Evolutionary conservation across 2,797 vertebrate genomes (phyloP), one percentile per base, ranked within the genome.

Genomic region (Decapterus maruadsi): DNA sequence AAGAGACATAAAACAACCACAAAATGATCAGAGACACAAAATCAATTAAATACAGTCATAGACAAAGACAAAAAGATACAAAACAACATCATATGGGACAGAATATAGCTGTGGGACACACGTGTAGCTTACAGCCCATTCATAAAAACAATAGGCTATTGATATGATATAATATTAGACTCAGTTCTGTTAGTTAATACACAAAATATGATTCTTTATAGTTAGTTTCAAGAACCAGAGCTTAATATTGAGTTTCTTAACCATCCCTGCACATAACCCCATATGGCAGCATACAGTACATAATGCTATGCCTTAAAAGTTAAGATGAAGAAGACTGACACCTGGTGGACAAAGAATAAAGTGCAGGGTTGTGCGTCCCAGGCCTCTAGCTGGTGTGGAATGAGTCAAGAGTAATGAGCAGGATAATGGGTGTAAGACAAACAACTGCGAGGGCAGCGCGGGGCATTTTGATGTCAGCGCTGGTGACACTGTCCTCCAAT

Each of bases 341-440:
- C 71, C 85, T 75, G 58, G 82, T 93, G 92, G 82, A 50, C 42
- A 51, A 17, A 68, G 3, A 5, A 9, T 22, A 65, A 59, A 77
- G 1, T 29, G 43, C 89, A 62, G 50, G 6, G 19, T 59, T 22
- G 31, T 1, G 1, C 1, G 1, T 53, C 17, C 36, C 1, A 8
- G 43, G 19, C 68, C 31, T 68, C 20, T 48, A 60, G 66, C 77
- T 87, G 76, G 26, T 77, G 80, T 70, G 55, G 67, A 48, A 42
- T 68, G 82, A 84, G 62, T 89, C 78, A 73, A 50, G 62, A 62
- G 43, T 72, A 68, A 80, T 79, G 77, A 89, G 68, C 8, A 60
- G 59, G 22, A 64, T 84, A 80, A 86, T 78, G 85, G 77, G 53
- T 38, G 75, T 22, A 34, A 67, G 51, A 61, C 58, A 79, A 84